Percentiles rank a stretch among this genome's conserved stretches.
Conservation (phyloP, 2,888 invertebrate genomes). For the Hymenopus coronatus region DNA sequence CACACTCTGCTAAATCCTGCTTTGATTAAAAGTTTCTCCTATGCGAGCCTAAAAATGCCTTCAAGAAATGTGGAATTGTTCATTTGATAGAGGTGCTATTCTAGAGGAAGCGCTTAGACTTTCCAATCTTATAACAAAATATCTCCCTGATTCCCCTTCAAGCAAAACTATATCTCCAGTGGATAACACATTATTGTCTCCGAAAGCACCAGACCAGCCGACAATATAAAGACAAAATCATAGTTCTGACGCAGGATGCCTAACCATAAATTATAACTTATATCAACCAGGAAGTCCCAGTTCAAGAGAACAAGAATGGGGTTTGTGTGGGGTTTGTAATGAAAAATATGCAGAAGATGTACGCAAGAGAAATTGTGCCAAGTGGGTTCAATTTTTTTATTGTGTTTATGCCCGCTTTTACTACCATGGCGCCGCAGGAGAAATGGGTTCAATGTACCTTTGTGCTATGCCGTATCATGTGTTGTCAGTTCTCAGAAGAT, state of each 20-base stretch:
- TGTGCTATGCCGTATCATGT: background rate
- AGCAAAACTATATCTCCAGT: background rate
- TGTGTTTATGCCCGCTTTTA: no score
- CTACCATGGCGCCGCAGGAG: no score
- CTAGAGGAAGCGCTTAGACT: background rate
- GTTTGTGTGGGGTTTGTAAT: background rate
- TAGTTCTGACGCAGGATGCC: background rate
- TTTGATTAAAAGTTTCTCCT: background rate
- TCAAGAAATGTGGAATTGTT: background rate
- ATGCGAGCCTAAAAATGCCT: background rate
- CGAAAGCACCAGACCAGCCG: no score
- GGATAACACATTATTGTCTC: no score
- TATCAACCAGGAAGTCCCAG: background rate
- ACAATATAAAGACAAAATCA: background rate
- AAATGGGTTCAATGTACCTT: no score
- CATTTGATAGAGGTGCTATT: background rate
- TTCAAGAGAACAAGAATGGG: background rate
- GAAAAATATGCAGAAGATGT: background rate
- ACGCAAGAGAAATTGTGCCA: background rate
- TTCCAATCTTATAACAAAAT: background rate
- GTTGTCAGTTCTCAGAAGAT: background rate
- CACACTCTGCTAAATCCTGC: background rate
- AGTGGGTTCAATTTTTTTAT: background rate
- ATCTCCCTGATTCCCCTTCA: background rate
- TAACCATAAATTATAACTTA: background rate